A percentile compares a stretch with the other conserved stretches of the same genome.
These are phyloP conservation scores for Corynorhinus townsendii DNA, from an alignment of 2,113 vertebrate species.

Conservation along the genomic window DNA sequence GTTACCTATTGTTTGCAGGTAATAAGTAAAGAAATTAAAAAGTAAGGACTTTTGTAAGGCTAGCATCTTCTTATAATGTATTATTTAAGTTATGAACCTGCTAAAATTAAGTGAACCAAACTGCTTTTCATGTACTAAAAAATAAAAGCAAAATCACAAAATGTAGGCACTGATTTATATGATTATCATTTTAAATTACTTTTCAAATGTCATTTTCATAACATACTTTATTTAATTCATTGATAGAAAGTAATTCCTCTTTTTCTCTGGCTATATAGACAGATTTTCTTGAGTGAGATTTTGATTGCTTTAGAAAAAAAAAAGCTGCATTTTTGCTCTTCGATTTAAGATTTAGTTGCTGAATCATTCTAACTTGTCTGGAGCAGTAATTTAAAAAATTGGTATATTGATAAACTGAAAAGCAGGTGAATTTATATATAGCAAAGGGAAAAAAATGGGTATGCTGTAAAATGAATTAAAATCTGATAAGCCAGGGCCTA, in stretches of 20 bases:
- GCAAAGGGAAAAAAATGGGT: background rate
- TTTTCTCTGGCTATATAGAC: constrained; percentile 38
- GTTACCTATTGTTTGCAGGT: constrained; percentile 77
- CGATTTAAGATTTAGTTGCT: constrained; percentile 67
- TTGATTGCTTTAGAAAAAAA: constrained; percentile 49
- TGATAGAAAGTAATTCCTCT: constrained; percentile 22
- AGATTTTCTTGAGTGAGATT: constrained; percentile 50
- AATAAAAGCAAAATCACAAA: constrained; percentile 39
- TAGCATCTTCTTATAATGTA: constrained; percentile 48
- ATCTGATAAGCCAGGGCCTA: constrained; percentile 57
- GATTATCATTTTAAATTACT: constrained; percentile 33
- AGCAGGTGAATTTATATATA: background rate
- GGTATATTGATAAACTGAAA: constrained; percentile 3
- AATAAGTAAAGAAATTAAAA: constrained; percentile 66
- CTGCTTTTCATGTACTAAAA: constrained; percentile 44
- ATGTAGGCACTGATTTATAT: background rate
- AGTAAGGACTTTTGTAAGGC: constrained; percentile 58
- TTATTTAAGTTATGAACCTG: constrained; percentile 40
- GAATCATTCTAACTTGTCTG: constrained; percentile 69
- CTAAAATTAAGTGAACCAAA: constrained; percentile 41
- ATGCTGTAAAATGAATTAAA: constrained; percentile 31
- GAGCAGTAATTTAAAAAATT: constrained; percentile 3
- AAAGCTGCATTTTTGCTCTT: constrained; percentile 54
- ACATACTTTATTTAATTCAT: constrained; percentile 1
- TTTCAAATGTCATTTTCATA: constrained; percentile 28